phyloP scores from a whole-genome alignment of 1,140 invertebrate genomes.

The Anastrepha obliqua region DNA sequence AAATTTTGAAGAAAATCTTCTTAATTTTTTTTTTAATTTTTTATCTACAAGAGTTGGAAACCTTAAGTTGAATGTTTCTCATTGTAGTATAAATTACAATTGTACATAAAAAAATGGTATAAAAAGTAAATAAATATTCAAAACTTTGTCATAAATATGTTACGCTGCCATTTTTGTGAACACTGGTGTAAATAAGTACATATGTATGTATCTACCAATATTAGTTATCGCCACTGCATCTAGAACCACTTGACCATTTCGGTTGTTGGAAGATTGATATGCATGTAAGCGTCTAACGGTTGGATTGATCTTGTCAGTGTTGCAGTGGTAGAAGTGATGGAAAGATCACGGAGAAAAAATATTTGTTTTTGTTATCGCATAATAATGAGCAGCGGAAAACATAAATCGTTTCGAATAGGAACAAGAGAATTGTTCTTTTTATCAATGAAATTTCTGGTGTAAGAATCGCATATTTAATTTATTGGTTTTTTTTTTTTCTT shows the following conservation, averaged over 20 bases:
- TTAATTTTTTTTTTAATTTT: no score
- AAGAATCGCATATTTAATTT: background rate
- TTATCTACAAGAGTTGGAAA: no score
- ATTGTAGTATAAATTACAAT: no score
- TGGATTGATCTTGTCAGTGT: conserved; percentile 13
- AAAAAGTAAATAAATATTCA: no score
- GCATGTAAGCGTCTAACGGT: background rate
- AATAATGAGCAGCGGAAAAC: conserved; percentile 32
- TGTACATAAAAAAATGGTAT: no score
- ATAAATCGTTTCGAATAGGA: conserved; percentile 3
- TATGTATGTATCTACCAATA: background rate
- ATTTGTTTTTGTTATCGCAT: background rate
- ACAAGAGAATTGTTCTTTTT: background rate
- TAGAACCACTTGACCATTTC: conserved; percentile 48
- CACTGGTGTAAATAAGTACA: background rate
- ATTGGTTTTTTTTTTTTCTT: background rate
- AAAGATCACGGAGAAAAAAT: background rate
- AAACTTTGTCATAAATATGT: no score
- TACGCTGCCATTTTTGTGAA: no score
- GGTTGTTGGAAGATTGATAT: conserved; percentile 21
- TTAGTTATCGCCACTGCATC: background rate
- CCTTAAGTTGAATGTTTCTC: no score
- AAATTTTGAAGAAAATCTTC: no score
- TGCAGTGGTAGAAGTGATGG: background rate
- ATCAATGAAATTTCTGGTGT: background rate